Base-by-base conservation (phyloP, 2,797 vertebrate genomes). In the Acipenser oxyrinchus region DNA sequence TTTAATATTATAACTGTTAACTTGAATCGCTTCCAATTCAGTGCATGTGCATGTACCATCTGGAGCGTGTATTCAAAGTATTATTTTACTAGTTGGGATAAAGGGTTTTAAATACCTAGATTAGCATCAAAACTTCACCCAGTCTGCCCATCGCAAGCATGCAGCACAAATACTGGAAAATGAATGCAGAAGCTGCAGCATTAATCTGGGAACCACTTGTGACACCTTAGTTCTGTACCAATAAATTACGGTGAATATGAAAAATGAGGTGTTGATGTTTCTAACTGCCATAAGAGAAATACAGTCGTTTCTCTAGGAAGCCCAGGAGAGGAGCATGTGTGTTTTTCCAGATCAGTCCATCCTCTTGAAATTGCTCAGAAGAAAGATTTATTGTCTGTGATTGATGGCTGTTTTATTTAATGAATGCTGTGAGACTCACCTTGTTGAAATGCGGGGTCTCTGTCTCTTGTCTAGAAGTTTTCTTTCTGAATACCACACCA, bases 241-340 rank as follows among this genome's bases (percentile, higher is more conserved):
- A 5, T 60, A 72, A 68, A 70, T 75, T 74, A 69, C 66, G 58
- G 68, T 75, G 67, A 69, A 73, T 72, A 73, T 74, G 76, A 84
- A 73, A 65, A 73, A 76, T 49, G 74, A 75, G 76, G 73, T 73
- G 70, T 75, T 79, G 77, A 78, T 76, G 61, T 68, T 73, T 75
- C 74, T 74, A 61, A 66, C 75, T 74, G 75, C 60, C 70, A 78
- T 71, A 50, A 81, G 75, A 74, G 78, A 73, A 78, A 74, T 69
- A 72, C 71, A 71, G 72, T 77, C 68, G 66, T 74, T 79, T 48
- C 68, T 8, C 66, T 68, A 51, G 1, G 12, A 57, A 69, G 58
- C 70, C 62, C 59, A 1, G 57, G 76, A 71, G 72, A 75, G 70
- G 72, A 75, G 68, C 69, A 62, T 7, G 11, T 23, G 53, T 62